phyloP scores from a whole-genome alignment of 2,113 vertebrate genomes.

The Myxocyprinus asiaticus region DNA sequence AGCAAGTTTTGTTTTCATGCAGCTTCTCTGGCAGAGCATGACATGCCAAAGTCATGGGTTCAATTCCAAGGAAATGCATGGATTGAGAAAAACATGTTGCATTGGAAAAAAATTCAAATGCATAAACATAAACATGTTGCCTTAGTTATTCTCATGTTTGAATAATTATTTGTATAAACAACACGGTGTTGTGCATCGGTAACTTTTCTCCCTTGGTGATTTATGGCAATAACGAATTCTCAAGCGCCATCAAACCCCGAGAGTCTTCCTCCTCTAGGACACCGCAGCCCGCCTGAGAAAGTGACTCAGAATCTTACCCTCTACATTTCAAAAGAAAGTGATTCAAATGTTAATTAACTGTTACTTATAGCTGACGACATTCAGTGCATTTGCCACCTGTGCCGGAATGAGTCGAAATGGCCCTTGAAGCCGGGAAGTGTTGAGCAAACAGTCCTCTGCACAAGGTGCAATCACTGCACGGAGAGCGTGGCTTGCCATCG shows the following conservation, averaged over 20 bases:
- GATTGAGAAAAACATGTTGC: no score
- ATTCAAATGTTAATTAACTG: constrained; percentile 69
- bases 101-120: background rate
- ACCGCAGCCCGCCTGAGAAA: constrained; percentile 23
- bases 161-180: constrained; percentile 27
- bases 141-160: background rate
- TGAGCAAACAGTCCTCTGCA: constrained; percentile 65
- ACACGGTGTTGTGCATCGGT: background rate
- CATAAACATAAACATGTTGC: background rate
- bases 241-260: constrained; percentile 37
- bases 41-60: no score
- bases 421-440: constrained; percentile 65
- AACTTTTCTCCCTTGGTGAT: constrained; percentile 37
- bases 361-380: constrained; percentile 64
- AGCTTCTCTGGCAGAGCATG: no score
- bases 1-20: no score
- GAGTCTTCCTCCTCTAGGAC: constrained; percentile 41
- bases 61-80: no score
- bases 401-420: constrained; percentile 62
- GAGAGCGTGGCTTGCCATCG: constrained; percentile 48
- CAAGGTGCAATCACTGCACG: constrained; percentile 65
- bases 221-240: constrained; percentile 35
- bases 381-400: constrained; percentile 66
- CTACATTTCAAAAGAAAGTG: constrained; percentile 57
- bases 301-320: constrained; percentile 44